Conservation (phyloP, 2,797 vertebrate genomes). For the Pterois miles region DNA sequence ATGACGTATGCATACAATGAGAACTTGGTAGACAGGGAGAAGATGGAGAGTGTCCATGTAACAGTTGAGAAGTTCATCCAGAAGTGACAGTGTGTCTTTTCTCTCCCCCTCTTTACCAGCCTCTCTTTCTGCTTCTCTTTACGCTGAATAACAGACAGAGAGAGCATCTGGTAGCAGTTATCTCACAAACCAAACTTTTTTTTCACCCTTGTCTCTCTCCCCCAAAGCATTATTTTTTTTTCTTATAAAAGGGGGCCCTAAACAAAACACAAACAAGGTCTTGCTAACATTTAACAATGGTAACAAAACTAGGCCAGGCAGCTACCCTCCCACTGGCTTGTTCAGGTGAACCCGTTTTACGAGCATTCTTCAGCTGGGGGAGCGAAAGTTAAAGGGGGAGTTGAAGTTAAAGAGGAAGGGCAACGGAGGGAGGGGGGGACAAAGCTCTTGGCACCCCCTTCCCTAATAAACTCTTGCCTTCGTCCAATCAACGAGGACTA, state of each 20-base stretch:
- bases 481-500: slow-evolving; percentile 72
- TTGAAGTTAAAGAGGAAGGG: slow-evolving; percentile 81
- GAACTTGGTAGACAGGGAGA: slow-evolving; percentile 11
- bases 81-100: slow-evolving; percentile 65
- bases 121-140: slow-evolving; percentile 46
- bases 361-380: slow-evolving; percentile 84
- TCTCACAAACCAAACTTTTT: slow-evolving; percentile 80
- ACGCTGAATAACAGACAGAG: slow-evolving; percentile 76
- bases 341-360: slow-evolving; percentile 86
- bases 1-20: slow-evolving; percentile 7
- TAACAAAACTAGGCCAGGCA: slow-evolving; percentile 76
- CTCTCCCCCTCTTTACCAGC: slow-evolving; percentile 43
- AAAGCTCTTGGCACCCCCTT: slow-evolving; percentile 78
- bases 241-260: slow-evolving; percentile 75
- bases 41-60: slow-evolving; percentile 46
- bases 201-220: slow-evolving; percentile 69
- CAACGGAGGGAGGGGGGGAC: slow-evolving; percentile 54
- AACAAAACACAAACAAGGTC: slow-evolving; percentile 85
- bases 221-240: slow-evolving; percentile 61
- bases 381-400: slow-evolving; percentile 81
- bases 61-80: slow-evolving; percentile 77
- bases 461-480: slow-evolving; percentile 74
- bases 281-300: slow-evolving; percentile 82
- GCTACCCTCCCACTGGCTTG: slow-evolving; percentile 79
- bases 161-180: slow-evolving; percentile 88